A percentile compares a stretch with the other conserved stretches of the same genome.
Evolutionary conservation across 2,888 invertebrate species (phyloP).

Genomic region (Crepidodera aurea): DNA sequence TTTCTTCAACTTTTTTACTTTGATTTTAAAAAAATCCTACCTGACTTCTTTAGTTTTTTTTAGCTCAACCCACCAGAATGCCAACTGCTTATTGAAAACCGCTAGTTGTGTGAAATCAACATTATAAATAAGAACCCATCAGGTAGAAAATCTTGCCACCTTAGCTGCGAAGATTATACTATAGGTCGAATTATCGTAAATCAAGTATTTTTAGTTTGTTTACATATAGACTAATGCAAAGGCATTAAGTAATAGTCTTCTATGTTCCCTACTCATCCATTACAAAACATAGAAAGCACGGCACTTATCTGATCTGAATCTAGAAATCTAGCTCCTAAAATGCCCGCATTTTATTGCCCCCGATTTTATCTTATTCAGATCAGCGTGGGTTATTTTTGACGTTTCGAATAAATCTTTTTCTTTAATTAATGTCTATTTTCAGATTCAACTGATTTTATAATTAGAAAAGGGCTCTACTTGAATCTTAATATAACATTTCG

Average conservation of each 20-base stretch:
- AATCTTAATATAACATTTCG: background rate
- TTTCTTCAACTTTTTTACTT: too few relatives aligned
- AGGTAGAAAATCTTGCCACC: background rate
- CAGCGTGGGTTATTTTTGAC: conserved; percentile 61
- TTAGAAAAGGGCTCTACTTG: conserved; percentile 44
- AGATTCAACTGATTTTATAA: conserved; percentile 55
- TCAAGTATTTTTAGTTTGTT: conserved; percentile 14
- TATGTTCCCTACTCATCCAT: conserved; percentile 49
- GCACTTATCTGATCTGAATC: conserved; percentile 46
- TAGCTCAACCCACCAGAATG: too few relatives aligned
- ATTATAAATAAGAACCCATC: too few relatives aligned
- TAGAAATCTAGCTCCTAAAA: conserved; percentile 52
- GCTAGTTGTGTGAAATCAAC: too few relatives aligned
- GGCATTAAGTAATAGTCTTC: conserved; percentile 55
- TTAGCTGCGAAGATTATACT: background rate
- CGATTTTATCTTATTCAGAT: conserved; percentile 60
- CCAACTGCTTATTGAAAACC: too few relatives aligned
- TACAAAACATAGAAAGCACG: conserved; percentile 49
- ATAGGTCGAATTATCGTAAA: background rate
- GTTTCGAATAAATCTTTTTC: conserved; percentile 59
- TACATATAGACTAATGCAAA: conserved; percentile 36
- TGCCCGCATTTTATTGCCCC: conserved; percentile 60
- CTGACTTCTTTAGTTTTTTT: too few relatives aligned
- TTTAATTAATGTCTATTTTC: conserved; percentile 59
- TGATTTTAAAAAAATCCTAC: too few relatives aligned